Conservation (phyloP, 2,888 invertebrate species). For the Dryomyza anilis region DNA sequence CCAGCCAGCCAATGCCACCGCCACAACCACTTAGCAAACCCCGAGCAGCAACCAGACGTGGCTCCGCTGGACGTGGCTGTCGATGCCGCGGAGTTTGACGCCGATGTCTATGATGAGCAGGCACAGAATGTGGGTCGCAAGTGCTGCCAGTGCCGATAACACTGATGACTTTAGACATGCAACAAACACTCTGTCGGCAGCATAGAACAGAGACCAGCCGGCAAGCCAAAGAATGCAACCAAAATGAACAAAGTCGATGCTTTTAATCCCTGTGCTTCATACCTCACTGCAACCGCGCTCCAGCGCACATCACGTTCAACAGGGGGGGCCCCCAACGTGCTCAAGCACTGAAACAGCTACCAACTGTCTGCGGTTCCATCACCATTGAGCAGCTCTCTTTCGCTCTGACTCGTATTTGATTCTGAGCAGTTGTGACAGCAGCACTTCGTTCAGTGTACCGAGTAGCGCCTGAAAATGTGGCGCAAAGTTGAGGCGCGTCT, state of each 20-base stretch:
- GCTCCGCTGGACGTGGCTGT: not conserved
- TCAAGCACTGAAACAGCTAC: slow-evolving; percentile 6
- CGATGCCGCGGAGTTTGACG: slow-evolving; percentile 1
- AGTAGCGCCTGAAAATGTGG: not conserved
- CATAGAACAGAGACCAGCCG: not conserved
- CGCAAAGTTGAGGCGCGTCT: not conserved
- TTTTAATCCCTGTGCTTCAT: no score
- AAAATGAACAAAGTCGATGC: no score
- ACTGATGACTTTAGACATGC: slow-evolving; percentile 53
- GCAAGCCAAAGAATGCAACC: no score
- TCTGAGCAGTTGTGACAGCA: not conserved
- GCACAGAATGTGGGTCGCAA: slow-evolving; percentile 9
- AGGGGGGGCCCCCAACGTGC: not conserved
- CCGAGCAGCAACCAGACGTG: not conserved
- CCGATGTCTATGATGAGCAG: slow-evolving; percentile 1
- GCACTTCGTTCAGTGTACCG: not conserved
- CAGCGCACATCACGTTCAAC: slow-evolving; percentile 7
- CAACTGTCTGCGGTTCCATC: not conserved
- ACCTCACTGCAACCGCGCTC: no score
- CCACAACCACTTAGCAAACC: not conserved
- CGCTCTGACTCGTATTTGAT: not conserved
- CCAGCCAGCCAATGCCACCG: not conserved
- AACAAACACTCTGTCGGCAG: slow-evolving; percentile 24
- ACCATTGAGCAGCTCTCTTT: not conserved
- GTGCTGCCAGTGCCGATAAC: slow-evolving; percentile 31